Evolutionary conservation across 2,888 invertebrate species (phyloP).

Genomic region (Calephelis perditalis): DNA sequence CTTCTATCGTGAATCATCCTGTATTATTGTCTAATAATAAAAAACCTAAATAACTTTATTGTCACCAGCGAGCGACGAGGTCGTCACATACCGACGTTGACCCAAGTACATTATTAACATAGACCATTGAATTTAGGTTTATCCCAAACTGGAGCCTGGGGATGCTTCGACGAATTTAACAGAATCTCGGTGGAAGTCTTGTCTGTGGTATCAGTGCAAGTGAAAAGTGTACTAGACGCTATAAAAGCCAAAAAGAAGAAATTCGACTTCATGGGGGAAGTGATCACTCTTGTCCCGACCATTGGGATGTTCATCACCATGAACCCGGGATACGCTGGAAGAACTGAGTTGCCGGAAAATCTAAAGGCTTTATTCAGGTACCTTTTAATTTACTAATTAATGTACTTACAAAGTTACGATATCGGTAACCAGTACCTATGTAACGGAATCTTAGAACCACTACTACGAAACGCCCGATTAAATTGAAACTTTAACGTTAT

Average conservation of each 20-base stretch:
- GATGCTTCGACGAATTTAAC: conserved; percentile 98
- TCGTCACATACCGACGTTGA: too few relatives aligned
- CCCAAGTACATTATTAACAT: too few relatives aligned
- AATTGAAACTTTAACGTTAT: too few relatives aligned
- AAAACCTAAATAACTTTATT: too few relatives aligned
- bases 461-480: too few relatives aligned
- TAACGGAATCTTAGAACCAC: too few relatives aligned
- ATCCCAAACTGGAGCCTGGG: conserved; percentile 97
- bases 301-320: conserved; percentile 97
- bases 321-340: conserved; percentile 97
- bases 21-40: too few relatives aligned
- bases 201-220: conserved; percentile 97
- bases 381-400: too few relatives aligned
- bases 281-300: conserved; percentile 84
- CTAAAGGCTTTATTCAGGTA: conserved; percentile 81
- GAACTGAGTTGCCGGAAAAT: conserved; percentile 93
- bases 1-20: too few relatives aligned
- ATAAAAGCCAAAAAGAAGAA: conserved; percentile 87
- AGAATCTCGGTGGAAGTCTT: conserved; percentile 96
- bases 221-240: conserved; percentile 90
- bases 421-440: too few relatives aligned
- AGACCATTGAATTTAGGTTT: conserved; percentile 68
- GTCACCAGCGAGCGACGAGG: too few relatives aligned
- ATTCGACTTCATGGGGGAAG: conserved; percentile 92
- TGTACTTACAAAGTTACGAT: too few relatives aligned